Conservation (phyloP, 2,113 vertebrate genomes). For the Phocoena phocoena region DNA sequence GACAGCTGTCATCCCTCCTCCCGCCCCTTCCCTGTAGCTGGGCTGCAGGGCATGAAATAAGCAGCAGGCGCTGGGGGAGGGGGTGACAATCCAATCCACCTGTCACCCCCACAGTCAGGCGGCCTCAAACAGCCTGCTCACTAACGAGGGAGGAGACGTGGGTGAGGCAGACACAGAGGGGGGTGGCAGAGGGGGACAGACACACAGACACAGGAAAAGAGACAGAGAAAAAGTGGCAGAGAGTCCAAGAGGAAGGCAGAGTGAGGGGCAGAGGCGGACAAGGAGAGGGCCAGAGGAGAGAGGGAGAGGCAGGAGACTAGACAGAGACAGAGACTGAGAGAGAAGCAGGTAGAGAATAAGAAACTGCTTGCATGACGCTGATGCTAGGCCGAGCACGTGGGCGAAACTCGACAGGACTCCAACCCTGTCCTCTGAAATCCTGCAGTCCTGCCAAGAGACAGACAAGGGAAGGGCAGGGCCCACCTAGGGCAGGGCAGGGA, state of each 20-base stretch:
- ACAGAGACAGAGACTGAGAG: not conserved
- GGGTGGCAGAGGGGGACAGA: conserved; percentile 39
- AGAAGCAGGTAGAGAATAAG: not conserved
- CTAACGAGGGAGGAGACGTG: conserved; percentile 65
- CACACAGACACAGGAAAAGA: not conserved
- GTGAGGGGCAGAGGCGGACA: not conserved
- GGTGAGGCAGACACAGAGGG: conserved; percentile 54
- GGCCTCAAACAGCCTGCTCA: conserved; percentile 75
- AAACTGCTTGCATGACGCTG: not conserved
- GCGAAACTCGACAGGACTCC: not conserved
- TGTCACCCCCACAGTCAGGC: conserved; percentile 79
- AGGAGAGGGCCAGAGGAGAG: not conserved
- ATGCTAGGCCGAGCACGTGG: not conserved
- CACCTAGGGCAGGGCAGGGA: not conserved
- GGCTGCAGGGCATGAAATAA: conserved; percentile 81
- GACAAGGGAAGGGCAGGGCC: not conserved
- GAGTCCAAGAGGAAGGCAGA: not conserved
- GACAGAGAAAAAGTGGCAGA: not conserved
- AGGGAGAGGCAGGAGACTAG: not conserved
- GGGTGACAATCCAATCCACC: conserved; percentile 78
- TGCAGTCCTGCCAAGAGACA: conserved; percentile 21
- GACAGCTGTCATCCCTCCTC: conserved; percentile 76
- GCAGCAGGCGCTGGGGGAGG: conserved; percentile 78
- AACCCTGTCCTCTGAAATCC: conserved; percentile 14
- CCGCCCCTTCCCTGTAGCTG: conserved; percentile 75